These are phyloP conservation scores for Papilio protenor DNA, from an alignment of 2,888 invertebrate species.

Conservation along the genomic window DNA sequence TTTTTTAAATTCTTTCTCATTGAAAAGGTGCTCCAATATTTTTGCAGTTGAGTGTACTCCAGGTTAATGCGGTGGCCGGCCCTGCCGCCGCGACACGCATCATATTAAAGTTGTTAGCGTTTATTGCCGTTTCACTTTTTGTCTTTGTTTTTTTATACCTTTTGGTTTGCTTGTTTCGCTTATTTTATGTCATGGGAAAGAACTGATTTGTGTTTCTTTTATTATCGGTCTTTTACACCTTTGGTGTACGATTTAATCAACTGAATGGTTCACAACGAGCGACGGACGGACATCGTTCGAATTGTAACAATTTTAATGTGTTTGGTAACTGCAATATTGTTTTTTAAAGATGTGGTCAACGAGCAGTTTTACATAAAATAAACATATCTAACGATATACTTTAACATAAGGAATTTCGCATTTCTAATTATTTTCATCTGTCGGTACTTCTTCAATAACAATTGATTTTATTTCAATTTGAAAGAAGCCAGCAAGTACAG, in stretches of 20 bases:
- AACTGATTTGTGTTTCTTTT: constrained; percentile 43
- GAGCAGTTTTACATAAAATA: neutral
- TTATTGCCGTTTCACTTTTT: constrained; percentile 43
- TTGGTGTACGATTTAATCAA: constrained; percentile 39
- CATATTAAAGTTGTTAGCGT: constrained; percentile 45
- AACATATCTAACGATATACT: neutral
- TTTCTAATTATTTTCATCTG: too few relatives aligned
- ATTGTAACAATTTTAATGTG: constrained; percentile 40
- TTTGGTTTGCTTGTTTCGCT: constrained; percentile 42
- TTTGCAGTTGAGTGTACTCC: constrained; percentile 16
- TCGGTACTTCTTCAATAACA: too few relatives aligned
- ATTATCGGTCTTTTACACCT: constrained; percentile 41
- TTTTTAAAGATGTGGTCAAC: neutral
- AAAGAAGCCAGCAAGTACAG: too few relatives aligned
- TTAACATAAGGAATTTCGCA: too few relatives aligned
- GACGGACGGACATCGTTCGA: constrained; percentile 28
- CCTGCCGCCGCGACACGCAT: constrained; percentile 44
- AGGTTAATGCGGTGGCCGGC: constrained; percentile 42
- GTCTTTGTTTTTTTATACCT: constrained; percentile 34
- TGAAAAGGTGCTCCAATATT: neutral
- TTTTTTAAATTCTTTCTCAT: neutral
- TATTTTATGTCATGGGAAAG: constrained; percentile 45
- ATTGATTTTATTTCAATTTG: too few relatives aligned
- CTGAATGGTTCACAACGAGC: neutral
- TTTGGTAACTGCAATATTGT: neutral